A percentile compares a stretch with the other conserved stretches of the same genome.
phyloP scores from a whole-genome alignment of 2,888 invertebrate genomes.

The Isoperla grammatica region DNA sequence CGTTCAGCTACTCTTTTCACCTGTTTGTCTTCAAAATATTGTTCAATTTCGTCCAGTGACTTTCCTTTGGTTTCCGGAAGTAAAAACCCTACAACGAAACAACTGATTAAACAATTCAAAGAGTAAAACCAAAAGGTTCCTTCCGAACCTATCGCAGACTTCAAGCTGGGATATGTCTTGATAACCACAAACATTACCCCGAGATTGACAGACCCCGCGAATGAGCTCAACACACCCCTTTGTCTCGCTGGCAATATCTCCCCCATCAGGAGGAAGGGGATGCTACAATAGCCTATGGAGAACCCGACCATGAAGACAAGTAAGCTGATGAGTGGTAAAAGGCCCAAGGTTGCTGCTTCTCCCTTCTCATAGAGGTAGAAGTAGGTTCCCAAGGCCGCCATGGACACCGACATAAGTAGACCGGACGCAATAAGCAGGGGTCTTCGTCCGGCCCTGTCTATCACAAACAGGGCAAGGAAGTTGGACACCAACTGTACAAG shows the following conservation, averaged over 20 bases:
- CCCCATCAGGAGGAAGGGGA: slow-evolving; percentile 57
- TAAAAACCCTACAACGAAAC: slow-evolving; percentile 49
- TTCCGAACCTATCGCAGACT: slow-evolving; percentile 46
- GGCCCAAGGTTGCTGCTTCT: slow-evolving; percentile 33
- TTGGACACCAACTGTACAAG: slow-evolving; percentile 52
- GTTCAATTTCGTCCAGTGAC: slow-evolving; percentile 58
- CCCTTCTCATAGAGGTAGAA: slow-evolving; percentile 46
- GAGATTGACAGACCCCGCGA: slow-evolving; percentile 52
- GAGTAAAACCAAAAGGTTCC: slow-evolving; percentile 55
- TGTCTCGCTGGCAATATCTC: slow-evolving; percentile 56
- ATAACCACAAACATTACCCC: slow-evolving; percentile 53
- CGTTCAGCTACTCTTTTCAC: no score
- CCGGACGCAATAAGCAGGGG: slow-evolving; percentile 56
- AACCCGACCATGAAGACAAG: slow-evolving; percentile 56
- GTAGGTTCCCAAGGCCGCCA: slow-evolving; percentile 51
- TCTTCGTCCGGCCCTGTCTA: slow-evolving; percentile 56
- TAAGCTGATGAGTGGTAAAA: slow-evolving; percentile 52
- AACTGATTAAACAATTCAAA: slow-evolving; percentile 47
- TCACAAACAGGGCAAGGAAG: slow-evolving; percentile 49
- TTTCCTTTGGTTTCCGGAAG: slow-evolving; percentile 68
- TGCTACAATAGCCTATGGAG: slow-evolving; percentile 56
- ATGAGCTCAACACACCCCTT: slow-evolving; percentile 50
- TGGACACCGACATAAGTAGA: slow-evolving; percentile 48
- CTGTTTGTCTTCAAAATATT: slow-evolving; percentile 31
- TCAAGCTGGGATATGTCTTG: slow-evolving; percentile 47